These are phyloP conservation scores for Gambusia holbrooki DNA, from an alignment of 2,113 vertebrate genomes.

Conservation along the genomic window DNA sequence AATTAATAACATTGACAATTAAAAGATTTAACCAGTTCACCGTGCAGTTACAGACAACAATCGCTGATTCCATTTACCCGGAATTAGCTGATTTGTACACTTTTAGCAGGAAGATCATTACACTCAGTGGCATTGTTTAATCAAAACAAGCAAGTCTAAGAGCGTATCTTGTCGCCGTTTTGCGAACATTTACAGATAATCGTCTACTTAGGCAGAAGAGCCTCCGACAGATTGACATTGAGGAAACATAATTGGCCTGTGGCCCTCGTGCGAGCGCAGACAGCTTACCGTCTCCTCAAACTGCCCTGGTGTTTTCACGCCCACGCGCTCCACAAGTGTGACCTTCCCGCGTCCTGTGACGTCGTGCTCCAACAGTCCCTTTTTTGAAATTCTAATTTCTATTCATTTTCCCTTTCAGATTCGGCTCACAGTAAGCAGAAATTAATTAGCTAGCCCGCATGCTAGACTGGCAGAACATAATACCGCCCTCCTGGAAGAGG, in stretches of 20 bases:
- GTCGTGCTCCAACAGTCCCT: conserved; percentile 13
- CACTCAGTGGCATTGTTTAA: not conserved
- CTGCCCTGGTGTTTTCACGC: conserved; percentile 16
- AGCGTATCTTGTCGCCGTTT: not conserved
- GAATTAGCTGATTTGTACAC: not conserved
- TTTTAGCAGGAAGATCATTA: not conserved
- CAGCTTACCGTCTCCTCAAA: not conserved
- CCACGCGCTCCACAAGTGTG: conserved; percentile 34
- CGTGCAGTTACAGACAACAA: not conserved
- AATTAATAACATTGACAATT: not conserved
- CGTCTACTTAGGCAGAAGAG: not conserved
- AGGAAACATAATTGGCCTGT: not conserved
- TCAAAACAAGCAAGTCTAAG: not conserved
- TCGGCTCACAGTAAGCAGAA: conserved; percentile 62
- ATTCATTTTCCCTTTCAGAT: conserved; percentile 60
- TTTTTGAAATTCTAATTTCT: conserved; percentile 62
- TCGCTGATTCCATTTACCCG: not conserved
- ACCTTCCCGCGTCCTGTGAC: conserved; percentile 43
- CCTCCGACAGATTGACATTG: not conserved
- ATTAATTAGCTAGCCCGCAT: conserved; percentile 72
- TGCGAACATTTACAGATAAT: not conserved
- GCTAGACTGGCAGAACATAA: conserved; percentile 59
- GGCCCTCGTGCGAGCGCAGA: not conserved
- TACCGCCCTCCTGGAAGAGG: conserved; percentile 33
- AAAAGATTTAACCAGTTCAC: not conserved